Evolutionary conservation across 2,113 vertebrate genomes (phyloP).

Genomic region (Benitochromis conjunctus): DNA sequence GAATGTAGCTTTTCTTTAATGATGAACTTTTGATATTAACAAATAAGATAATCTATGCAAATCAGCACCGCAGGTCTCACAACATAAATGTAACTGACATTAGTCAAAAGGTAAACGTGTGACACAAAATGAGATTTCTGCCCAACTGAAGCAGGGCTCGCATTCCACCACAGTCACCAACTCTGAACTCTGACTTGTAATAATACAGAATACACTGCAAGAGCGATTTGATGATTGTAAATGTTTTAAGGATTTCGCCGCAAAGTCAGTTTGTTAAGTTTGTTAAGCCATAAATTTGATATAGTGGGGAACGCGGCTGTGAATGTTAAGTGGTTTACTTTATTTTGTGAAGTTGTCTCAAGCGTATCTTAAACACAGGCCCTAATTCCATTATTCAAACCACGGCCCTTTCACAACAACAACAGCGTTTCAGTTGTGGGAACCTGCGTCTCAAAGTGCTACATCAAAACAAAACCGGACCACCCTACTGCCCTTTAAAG

Average conservation of each 20-base stretch:
- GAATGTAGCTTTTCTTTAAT: not conserved
- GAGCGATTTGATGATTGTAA: not conserved
- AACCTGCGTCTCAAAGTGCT: not conserved
- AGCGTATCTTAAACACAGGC: not conserved
- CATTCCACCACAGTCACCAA: not conserved
- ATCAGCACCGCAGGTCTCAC: not conserved
- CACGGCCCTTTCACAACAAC: not conserved
- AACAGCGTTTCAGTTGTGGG: not conserved
- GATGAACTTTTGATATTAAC: not conserved
- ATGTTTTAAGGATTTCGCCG: not conserved
- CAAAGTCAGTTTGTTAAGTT: not conserved
- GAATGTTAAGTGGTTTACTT: not conserved
- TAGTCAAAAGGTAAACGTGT: constrained; percentile 25
- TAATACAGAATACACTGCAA: not conserved
- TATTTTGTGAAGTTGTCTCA: not conserved
- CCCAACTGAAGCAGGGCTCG: not conserved
- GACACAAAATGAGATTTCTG: constrained; percentile 47
- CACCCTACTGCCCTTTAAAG: not conserved
- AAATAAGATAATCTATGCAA: not conserved
- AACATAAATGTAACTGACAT: not conserved
- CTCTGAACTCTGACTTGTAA: not conserved
- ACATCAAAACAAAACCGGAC: constrained; percentile 4
- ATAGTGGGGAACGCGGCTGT: not conserved
- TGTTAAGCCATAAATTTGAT: not conserved
- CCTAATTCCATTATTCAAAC: not conserved